Base-by-base conservation (phyloP, 2,113 vertebrate genomes). In the Rhadina sibilatrix region DNA sequence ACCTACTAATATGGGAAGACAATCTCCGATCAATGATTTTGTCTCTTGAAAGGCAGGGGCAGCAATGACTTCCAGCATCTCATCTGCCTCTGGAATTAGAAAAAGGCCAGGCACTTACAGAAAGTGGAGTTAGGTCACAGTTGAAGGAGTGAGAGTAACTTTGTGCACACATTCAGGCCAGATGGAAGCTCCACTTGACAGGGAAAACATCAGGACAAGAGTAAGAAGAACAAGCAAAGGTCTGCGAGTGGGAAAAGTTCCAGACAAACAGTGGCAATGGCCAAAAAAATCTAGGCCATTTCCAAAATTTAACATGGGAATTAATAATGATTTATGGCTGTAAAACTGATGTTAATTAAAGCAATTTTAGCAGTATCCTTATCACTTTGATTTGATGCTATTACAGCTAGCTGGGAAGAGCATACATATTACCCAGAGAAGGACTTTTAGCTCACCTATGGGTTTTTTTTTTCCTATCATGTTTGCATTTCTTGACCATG, bases 311-410 rank as follows among this genome's bases (percentile, higher is more conserved):
- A 96, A 87, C 27, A 10, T 91, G 87, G 70, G 50, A 97, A 96
- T 97, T 97, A 97, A 96, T 95, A 92, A 95, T 95, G 94, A 97
- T 97, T 97, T 97, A 98, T 96, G 94, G 95, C 89, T 95, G 53
- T 69, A 84, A 95, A 97, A 69, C 44, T 93, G 95, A 95, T 47
- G 15, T 97, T 97, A 97, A 97, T 98, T 97, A 97, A 97, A 97
- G 70, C 80, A 97, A 96, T 90, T 97, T 96, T 95, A 97, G 82
- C 91, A 88, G 56, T 95, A 96, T 95, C 78, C 90, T 98, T 97
- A 97, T 97, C 95, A 94, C 64, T 98, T 97, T 18, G 30, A 95
- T 89, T 82, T 97, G 96, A 96, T 91, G 81, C 83, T 97, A 96
- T 92, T 97, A 81, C 54, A 94, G 81, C 81, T 94, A 83, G 52